Conservation (phyloP, 2,113 vertebrate species). For the Brachirus orientalis region DNA sequence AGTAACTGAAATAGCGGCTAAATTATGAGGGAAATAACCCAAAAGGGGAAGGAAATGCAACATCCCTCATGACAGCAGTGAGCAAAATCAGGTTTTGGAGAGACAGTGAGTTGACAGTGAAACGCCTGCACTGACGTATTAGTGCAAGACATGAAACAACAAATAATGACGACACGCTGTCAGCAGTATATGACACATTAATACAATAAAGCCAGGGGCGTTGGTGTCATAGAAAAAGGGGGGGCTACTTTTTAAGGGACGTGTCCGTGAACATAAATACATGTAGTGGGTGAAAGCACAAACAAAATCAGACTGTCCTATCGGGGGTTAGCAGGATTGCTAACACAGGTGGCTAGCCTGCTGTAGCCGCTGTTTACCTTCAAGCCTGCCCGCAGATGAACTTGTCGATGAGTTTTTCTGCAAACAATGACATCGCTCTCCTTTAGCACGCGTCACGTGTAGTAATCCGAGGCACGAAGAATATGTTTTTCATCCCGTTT, state of each 20-base stretch:
- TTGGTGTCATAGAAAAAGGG: background rate
- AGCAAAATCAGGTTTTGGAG: background rate
- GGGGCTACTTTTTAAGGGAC: too few relatives aligned
- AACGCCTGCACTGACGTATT: background rate
- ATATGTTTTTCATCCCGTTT: constrained; percentile 37
- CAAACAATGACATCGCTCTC: constrained; percentile 48
- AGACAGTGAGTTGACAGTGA: background rate
- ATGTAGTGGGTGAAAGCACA: constrained; percentile 3
- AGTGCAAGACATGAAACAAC: too few relatives aligned
- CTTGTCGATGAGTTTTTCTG: constrained; percentile 25
- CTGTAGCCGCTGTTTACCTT: constrained; percentile 71
- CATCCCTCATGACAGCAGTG: background rate
- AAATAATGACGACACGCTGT: too few relatives aligned
- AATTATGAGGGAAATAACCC: too few relatives aligned
- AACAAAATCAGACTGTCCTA: constrained; percentile 34
- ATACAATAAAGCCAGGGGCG: too few relatives aligned
- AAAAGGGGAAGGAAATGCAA: constrained; percentile 44
- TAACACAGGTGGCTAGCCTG: constrained; percentile 39
- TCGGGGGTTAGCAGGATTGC: constrained; percentile 47
- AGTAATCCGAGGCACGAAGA: background rate
- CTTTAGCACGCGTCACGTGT: background rate
- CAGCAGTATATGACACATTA: too few relatives aligned
- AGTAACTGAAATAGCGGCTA: too few relatives aligned
- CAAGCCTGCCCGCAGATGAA: constrained; percentile 26
- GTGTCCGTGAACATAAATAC: background rate